Evolutionary conservation across 2,888 invertebrate species (phyloP).

Genomic region (Morpho helenor): DNA sequence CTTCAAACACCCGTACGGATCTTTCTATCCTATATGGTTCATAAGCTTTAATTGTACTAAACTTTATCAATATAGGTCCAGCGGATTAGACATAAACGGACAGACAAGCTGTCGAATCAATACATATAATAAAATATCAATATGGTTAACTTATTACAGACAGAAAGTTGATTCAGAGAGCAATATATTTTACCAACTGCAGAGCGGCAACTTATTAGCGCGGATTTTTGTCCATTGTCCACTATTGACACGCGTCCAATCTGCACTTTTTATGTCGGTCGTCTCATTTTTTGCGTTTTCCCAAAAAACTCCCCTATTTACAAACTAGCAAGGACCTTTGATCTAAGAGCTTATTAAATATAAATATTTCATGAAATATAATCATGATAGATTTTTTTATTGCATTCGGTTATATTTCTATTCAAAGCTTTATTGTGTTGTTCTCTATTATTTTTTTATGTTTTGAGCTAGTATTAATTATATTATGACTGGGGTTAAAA

Average conservation of each 20-base stretch:
- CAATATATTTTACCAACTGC: constrained; percentile 1
- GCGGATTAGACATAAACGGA: too few species aligned
- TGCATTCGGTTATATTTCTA: constrained; percentile 29
- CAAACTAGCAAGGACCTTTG: constrained; percentile 74
- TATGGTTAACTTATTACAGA: too few species aligned
- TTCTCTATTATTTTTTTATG: constrained; percentile 7
- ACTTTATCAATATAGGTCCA: too few species aligned
- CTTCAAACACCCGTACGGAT: too few species aligned
- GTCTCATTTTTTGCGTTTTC: constrained; percentile 31
- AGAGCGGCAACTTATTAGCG: constrained; percentile 18
- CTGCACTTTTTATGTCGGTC: constrained; percentile 41
- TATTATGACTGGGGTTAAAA: too few species aligned
- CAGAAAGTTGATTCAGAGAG: too few species aligned
- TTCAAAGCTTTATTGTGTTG: constrained; percentile 15
- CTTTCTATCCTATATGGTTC: too few species aligned
- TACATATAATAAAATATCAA: too few species aligned
- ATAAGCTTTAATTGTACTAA: too few species aligned
- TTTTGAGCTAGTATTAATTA: not conserved
- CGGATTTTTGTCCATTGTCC: constrained; percentile 29
- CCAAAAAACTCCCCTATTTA: constrained; percentile 70
- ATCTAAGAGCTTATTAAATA: constrained; percentile 75
- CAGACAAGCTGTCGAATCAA: too few species aligned
- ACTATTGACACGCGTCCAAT: constrained; percentile 51
- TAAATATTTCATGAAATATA: constrained; percentile 73
- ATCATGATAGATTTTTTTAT: constrained; percentile 33